Evolutionary conservation across 2,888 invertebrate genomes (phyloP), one percentile per base, ranked within the genome.

Genomic region (Cheilosia vulpina): DNA sequence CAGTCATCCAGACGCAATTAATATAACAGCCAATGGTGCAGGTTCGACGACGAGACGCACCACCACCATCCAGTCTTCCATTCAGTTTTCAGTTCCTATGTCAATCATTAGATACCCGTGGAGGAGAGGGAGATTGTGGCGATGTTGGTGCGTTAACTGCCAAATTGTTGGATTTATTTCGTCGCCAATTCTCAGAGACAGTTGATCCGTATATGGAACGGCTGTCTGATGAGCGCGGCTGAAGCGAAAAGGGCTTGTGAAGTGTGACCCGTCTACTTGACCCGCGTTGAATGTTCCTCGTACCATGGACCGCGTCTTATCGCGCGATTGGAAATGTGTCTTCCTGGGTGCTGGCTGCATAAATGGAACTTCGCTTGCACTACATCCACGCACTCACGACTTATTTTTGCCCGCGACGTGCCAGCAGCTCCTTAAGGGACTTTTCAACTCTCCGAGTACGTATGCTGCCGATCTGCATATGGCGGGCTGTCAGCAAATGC

Each of bases 1-100:
- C 87, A 81, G 84, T 79, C 87, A 87, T 85, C 85, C 81, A 85
- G 85, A 85, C 85, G 85, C 85, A 85, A 85, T 85, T 85, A 85
- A 85, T 85, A 85, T 62, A 71, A 65, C 76, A 85, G 85, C 75
- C 75, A 52, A 75, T 72, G 72, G 63, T 85, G 85, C 81, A 81
- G 85, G 85, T 85, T 85, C 53, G 72, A 55, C 68, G 83, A 79
- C 78, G 50, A 78, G 72, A 66, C 78, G 57, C 15, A 13, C 15
- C 45, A 17, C 24, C 55, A 31, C 21, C 63, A 57, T 68, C 63
- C 57, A 72, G 60, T 43, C 84, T 71, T 62, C 60, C 60, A 85
- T 71, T 72, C 55, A 71, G 71, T 62, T 72, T 66, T 72, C 55
- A 71, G 71, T 62, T 72, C 81, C 81, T 72, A 58, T 76, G 80